Conservation (phyloP, 2,113 vertebrate species). For the Tinamus guttatus region DNA sequence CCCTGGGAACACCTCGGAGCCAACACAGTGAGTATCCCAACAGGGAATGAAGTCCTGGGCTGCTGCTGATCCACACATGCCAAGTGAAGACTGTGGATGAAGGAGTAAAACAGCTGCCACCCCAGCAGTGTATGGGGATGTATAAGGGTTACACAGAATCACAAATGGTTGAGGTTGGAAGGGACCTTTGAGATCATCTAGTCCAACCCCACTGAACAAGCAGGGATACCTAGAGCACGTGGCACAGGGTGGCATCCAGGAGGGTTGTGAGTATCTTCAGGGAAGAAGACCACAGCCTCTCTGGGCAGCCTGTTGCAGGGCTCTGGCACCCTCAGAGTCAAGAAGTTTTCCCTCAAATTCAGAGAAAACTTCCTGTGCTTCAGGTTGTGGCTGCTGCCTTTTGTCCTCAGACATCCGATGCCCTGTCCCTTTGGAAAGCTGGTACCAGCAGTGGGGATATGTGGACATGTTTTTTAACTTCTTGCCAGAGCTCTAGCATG, state of each 20-base stretch:
- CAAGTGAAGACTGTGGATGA: neutral
- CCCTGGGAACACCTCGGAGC: neutral
- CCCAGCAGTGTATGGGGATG: neutral
- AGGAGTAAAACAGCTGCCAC: neutral
- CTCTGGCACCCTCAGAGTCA: too few relatives aligned
- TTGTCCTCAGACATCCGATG: accelerated
- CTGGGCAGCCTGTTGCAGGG: too few relatives aligned
- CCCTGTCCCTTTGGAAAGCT: neutral
- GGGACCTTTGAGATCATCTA: too few relatives aligned
- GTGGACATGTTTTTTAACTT: neutral
- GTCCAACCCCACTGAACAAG: too few relatives aligned
- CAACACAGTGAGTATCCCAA: neutral
- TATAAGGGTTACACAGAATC: neutral
- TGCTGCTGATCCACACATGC: neutral
- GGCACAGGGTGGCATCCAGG: too few relatives aligned
- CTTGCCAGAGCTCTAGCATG: neutral
- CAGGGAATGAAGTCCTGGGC: neutral
- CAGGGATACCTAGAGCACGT: too few relatives aligned
- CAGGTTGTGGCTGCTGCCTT: too few relatives aligned
- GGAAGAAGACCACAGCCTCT: too few relatives aligned
- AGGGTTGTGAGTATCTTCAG: too few relatives aligned
- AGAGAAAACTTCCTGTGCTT: too few relatives aligned
- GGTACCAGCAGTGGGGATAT: neutral
- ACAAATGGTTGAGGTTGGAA: too few relatives aligned
- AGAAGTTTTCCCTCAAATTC: too few relatives aligned